Base-by-base conservation (phyloP, 2,797 vertebrate species). In the Pteropus rufus region DNA sequence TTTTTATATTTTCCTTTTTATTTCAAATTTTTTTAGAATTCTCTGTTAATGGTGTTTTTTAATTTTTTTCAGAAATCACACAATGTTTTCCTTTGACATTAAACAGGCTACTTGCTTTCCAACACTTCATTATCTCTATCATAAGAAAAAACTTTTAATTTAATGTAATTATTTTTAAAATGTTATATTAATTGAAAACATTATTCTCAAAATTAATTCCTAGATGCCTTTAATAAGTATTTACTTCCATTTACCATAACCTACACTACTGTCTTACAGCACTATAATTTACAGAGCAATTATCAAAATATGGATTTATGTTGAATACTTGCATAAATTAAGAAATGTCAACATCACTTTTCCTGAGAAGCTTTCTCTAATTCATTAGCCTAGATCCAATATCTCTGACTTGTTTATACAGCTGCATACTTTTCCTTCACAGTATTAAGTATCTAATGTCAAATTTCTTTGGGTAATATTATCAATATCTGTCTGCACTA, bases 31-130 rank as follows among this genome's bases (percentile, higher is more conserved):
- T 94, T 90, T 95, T 76, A 93, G 7, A 93, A 91, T 80, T 86
- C 62, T 93, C 39, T 91, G 12, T 46, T 93, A 96, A 79, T 76
- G 16, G 14, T 69, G 41, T 88, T 73, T 95, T 96, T 84, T 52
- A 84, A 64, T 91, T 93, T 64, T 88, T 93, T 96, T 70, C 46
- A 94, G 62, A 95, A 96, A 84, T 83, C 70, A 94, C 21, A 89
- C 23, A 90, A 46, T 85, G 62, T 95, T 84, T 94, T 58, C 49
- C 88, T 85, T 94, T 92, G 14, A 16, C 49, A 49, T 49, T 49
- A 49, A 49, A 49, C 67, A 95, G 29, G 90, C 80, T 73, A 85
- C 34, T 93, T 92, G 36, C 36, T 94, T 96, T 93, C 65, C 60
- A 88, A 85, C 29, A 96, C 87, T 90, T 94, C 81, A 83, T 93